These are phyloP conservation scores for Vanessa cardui DNA, from an alignment of 2,888 invertebrate genomes.

Conservation along the genomic window DNA sequence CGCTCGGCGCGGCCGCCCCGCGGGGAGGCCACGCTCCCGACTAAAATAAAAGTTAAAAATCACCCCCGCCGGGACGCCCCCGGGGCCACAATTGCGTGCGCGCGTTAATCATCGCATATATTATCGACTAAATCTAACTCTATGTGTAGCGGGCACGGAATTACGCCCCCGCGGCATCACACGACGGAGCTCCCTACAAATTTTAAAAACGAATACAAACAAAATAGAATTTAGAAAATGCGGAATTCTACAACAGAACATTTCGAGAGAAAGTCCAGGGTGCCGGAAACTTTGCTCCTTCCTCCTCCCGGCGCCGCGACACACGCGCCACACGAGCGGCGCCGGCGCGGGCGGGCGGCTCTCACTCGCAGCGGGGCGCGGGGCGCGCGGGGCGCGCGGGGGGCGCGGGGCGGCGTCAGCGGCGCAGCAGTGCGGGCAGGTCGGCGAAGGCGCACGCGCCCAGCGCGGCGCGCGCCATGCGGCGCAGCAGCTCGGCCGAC, in stretches of 20 bases:
- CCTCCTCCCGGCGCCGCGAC: not conserved
- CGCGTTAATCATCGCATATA: slow-evolving; percentile 19
- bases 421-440: slow-evolving; percentile 90
- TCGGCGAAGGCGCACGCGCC: slow-evolving; percentile 98
- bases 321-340: too few relatives aligned
- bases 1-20: slow-evolving; percentile 6
- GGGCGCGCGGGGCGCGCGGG: slow-evolving; percentile 40
- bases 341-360: too few relatives aligned
- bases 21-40: not conserved
- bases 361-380: slow-evolving; percentile 17
- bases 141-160: slow-evolving; percentile 31
- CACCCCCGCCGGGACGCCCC: slow-evolving; percentile 16
- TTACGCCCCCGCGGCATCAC: slow-evolving; percentile 27
- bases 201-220: slow-evolving; percentile 2
- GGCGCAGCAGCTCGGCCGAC: slow-evolving; percentile 92
- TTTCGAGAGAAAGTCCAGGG: not conserved
- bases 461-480: slow-evolving; percentile 94
- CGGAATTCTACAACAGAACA: not conserved
- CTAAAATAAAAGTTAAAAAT: slow-evolving; percentile 27
- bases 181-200: slow-evolving; percentile 12
- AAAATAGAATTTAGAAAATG: not conserved
- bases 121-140: slow-evolving; percentile 27
- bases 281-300: not conserved
- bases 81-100: slow-evolving; percentile 24
- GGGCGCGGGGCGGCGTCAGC: slow-evolving; percentile 83